Base-by-base conservation (phyloP, 2,888 invertebrate genomes). In the Frankliniella intonsa region DNA sequence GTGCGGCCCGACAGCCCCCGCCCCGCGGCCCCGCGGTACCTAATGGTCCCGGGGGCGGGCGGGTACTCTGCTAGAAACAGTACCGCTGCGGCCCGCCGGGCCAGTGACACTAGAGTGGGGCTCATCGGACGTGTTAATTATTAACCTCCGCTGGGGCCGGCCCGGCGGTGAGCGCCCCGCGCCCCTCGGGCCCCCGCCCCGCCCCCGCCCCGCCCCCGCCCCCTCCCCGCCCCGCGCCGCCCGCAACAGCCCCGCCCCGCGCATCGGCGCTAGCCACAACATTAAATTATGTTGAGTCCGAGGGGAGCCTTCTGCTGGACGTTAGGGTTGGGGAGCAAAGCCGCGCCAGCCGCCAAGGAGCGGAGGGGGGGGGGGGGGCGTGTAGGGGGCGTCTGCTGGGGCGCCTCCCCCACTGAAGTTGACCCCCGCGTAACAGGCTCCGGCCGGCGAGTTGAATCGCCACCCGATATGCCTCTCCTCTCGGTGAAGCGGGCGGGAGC, bases 281-380 rank as follows among this genome's bases (percentile, higher is more conserved):
- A 76, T 76, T 76, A 76, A 76, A 76, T 76, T 76, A 76, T 25
- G 69, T 22, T 9, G 69, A 76, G 69, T 76, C 69, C 69, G 69
- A 76, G 69, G 69, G 69, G 69, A 76, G 69, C 69, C 69, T 76
- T 76, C 25, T 76, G 69, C 25, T 25, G 69, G 69, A 76, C 69
- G 69, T 76, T 76, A 76, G 69, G 69, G 69, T 12, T 9, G 69
- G 69, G 55, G 69, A 9, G 69, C 22, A 22, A 5, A 7, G 69
- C 22, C 38, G 38, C 38, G 38, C 38, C 38, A 38, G 38, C 38
- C 38, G 38, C 38, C 5, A 5, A 38, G 38, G 38, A 38, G 38
- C 38, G 38, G 38, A 38, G 38, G 38, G 38, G 38, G 38, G 5
- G 38, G 38, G 38, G 38, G 38, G 5, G 38, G 38, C 2, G 38